These are phyloP conservation scores for Tribolium castaneum DNA, from an alignment of 1,140 invertebrate genomes.

Conservation along the genomic window DNA sequence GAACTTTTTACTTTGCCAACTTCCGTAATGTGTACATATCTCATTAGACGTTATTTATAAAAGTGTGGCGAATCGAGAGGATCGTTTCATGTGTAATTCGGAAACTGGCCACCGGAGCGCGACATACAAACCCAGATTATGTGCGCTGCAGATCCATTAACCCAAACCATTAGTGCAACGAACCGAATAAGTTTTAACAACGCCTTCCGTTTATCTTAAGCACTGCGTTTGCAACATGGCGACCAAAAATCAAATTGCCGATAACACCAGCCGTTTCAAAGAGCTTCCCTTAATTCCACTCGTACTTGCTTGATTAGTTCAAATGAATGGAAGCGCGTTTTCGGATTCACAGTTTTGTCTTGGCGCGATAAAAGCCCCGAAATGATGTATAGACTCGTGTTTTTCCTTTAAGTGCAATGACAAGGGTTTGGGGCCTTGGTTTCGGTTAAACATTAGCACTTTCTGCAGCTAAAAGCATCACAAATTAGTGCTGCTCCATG, in stretches of 20 bases:
- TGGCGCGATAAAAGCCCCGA: neutral
- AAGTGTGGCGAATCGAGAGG: conserved; percentile 29
- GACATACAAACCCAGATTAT: conserved; percentile 30
- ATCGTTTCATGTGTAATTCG: conserved; percentile 23
- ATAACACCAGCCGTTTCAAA: too few relatives aligned
- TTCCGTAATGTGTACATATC: conserved; percentile 43
- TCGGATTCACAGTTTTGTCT: too few relatives aligned
- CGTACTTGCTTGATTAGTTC: too few relatives aligned
- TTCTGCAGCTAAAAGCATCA: conserved; percentile 60
- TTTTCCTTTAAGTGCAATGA: conserved; percentile 53
- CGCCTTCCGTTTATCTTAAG: conserved; percentile 43
- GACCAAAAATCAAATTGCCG: neutral
- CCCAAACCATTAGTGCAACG: conserved; percentile 43
- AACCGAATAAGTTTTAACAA: conserved; percentile 44
- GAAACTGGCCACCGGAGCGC: conserved; percentile 27
- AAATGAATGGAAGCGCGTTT: too few relatives aligned
- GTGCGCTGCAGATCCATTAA: conserved; percentile 43
- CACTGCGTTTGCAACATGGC: conserved; percentile 5
- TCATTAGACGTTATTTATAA: conserved; percentile 48
- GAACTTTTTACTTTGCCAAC: conserved; percentile 36
- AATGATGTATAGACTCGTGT: conserved; percentile 50
- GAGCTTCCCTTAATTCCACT: too few relatives aligned
- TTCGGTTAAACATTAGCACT: conserved; percentile 59
- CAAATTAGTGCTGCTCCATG: conserved; percentile 55
- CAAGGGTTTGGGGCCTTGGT: conserved; percentile 54